Percentiles rank a stretch among this genome's conserved stretches.
Evolutionary conservation across 2,797 vertebrate genomes (phyloP).

Genomic region (Hippocampus kuda): DNA sequence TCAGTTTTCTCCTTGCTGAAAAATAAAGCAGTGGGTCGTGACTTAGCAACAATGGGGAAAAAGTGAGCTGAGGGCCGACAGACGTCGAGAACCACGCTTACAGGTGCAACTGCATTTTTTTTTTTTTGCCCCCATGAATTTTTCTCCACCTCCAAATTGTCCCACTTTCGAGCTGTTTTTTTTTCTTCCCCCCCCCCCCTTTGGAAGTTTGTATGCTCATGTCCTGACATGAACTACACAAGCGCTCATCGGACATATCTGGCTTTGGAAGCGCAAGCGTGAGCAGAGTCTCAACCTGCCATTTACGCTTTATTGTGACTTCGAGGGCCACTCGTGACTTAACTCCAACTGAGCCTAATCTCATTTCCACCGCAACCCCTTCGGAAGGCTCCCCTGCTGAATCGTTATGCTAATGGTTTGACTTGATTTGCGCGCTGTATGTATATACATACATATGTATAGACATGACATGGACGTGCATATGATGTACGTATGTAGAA

Average conservation of each 20-base stretch:
- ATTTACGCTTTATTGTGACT: background rate
- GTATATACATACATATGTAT: background rate
- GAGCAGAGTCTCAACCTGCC: background rate
- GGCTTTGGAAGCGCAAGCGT: background rate
- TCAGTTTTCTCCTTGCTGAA: too few relatives aligned
- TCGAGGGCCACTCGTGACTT: background rate
- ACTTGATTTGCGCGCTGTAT: background rate
- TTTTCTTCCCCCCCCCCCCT: background rate
- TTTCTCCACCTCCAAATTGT: too few relatives aligned
- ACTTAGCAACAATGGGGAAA: too few relatives aligned
- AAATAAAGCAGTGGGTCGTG: too few relatives aligned
- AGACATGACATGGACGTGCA: too few relatives aligned
- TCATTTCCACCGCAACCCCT: background rate
- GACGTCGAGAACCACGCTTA: too few relatives aligned
- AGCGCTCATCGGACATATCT: background rate
- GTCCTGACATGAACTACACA: background rate
- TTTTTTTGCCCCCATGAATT: background rate
- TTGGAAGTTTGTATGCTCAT: background rate
- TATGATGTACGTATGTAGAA: background rate
- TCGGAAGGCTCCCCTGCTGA: background rate
- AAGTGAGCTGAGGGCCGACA: too few relatives aligned
- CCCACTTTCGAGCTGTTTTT: background rate
- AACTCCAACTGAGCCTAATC: background rate
- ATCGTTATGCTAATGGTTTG: background rate
- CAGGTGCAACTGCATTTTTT: background rate